phyloP scores from a whole-genome alignment of 1,140 invertebrate genomes.

The Papilio xuthus region DNA sequence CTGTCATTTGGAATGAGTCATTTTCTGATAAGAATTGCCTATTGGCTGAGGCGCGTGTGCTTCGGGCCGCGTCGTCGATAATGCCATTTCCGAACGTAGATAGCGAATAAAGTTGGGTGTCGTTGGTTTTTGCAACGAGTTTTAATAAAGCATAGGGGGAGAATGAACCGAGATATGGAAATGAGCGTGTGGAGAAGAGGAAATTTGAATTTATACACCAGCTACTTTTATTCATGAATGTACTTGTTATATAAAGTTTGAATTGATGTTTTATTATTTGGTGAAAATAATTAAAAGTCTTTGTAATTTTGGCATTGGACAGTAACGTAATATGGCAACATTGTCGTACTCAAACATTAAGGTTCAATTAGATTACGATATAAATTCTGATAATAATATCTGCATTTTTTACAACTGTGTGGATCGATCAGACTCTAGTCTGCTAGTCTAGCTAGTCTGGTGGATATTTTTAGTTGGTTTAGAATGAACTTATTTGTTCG shows the following conservation, averaged over 20 bases:
- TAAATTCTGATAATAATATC: too few relatives aligned
- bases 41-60: constrained; percentile 79
- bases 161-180: constrained; percentile 75
- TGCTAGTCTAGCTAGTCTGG: too few relatives aligned
- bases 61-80: constrained; percentile 70
- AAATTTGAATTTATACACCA: constrained; percentile 82
- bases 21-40: constrained; percentile 82
- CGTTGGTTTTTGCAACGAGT: constrained; percentile 77
- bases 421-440: too few relatives aligned
- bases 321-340: too few relatives aligned
- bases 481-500: too few relatives aligned
- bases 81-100: constrained; percentile 78
- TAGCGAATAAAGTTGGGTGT: constrained; percentile 70
- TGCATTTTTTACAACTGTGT: too few relatives aligned
- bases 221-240: constrained; percentile 79
- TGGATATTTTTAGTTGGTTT: too few relatives aligned
- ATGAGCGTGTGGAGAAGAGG: constrained; percentile 78
- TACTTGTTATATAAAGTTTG: constrained; percentile 44
- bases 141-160: constrained; percentile 79
- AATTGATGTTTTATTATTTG: constrained; percentile 6
- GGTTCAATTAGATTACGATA: too few relatives aligned
- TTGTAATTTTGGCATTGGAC: too few relatives aligned
- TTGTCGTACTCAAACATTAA: too few relatives aligned
- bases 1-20: constrained; percentile 82
- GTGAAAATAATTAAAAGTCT: neutral